Evolutionary conservation across 2,888 invertebrate species (phyloP).

Genomic region (Epistrophe grossulariae): DNA sequence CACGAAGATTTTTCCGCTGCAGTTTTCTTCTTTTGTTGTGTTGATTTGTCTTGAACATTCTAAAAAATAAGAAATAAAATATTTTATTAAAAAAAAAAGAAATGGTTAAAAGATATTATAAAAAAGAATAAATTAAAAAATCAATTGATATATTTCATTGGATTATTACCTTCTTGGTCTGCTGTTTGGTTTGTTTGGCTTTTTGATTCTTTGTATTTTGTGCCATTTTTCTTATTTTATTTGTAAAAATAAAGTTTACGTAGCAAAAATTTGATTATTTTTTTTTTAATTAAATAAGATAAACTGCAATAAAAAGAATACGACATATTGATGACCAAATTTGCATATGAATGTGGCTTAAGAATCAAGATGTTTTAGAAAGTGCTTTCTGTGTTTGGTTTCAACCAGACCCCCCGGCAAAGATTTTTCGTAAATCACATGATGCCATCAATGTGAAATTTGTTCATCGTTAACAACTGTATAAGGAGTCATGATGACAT

Average conservation of each 20-base stretch:
- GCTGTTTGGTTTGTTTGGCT: constrained; percentile 83
- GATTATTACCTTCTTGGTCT: constrained; percentile 81
- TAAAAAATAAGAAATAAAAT: constrained; percentile 59
- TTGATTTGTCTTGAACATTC: constrained; percentile 81
- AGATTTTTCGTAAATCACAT: not conserved
- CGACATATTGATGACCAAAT: not conserved
- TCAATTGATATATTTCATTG: not conserved
- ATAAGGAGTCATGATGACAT: not conserved
- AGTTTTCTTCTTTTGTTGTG: constrained; percentile 81
- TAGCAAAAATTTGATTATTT: constrained; percentile 55
- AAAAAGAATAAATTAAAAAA: not conserved
- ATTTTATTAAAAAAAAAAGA: constrained; percentile 11
- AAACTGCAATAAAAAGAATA: constrained; percentile 41
- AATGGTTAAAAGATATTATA: not conserved
- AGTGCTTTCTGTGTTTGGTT: constrained; percentile 18
- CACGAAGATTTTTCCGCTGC: constrained; percentile 77
- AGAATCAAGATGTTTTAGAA: constrained; percentile 11
- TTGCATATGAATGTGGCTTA: not conserved
- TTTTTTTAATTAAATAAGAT: constrained; percentile 61
- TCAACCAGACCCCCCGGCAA: not conserved
- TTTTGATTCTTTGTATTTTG: constrained; percentile 83
- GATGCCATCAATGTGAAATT: not conserved
- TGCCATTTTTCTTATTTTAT: constrained; percentile 80
- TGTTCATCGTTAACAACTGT: not conserved
- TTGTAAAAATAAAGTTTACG: constrained; percentile 66